Evolutionary conservation across 2,797 vertebrate genomes (phyloP).

Genomic region (Pseudomugil tenellus): DNA sequence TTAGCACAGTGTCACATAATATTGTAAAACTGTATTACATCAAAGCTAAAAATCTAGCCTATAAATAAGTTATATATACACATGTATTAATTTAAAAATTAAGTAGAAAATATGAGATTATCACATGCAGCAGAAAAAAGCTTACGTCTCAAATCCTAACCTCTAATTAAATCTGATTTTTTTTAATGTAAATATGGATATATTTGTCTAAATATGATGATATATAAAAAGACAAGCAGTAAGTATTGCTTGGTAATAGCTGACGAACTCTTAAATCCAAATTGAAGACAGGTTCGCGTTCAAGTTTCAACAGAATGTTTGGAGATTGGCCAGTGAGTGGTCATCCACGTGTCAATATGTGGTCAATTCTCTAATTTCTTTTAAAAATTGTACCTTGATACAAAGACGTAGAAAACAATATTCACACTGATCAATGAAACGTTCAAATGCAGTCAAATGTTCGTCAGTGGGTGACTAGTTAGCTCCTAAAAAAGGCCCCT

Average conservation of each 20-base stretch:
- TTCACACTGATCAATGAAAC: neutral
- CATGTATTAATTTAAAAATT: no score
- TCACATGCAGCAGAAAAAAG: neutral
- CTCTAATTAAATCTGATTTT: neutral
- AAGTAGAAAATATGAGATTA: no score
- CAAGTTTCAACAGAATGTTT: conserved; percentile 8
- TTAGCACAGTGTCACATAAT: neutral
- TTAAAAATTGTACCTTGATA: neutral
- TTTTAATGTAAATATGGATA: neutral
- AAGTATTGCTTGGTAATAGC: neutral
- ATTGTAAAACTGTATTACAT: no score
- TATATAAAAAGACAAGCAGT: neutral
- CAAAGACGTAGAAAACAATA: neutral
- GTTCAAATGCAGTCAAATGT: no score
- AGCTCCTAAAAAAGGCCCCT: conserved; percentile 4
- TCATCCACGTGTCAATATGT: conserved; percentile 22
- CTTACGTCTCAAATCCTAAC: neutral
- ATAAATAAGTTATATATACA: no score
- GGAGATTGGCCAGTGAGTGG: conserved; percentile 29
- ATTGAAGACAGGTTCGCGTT: neutral
- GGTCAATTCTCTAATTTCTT: neutral
- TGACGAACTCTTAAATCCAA: neutral
- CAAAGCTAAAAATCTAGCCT: no score
- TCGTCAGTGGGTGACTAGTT: neutral
- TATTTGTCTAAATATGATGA: neutral